Evolutionary conservation across 2,797 vertebrate species (phyloP).

Genomic region (Neopelma chrysocephalum): DNA sequence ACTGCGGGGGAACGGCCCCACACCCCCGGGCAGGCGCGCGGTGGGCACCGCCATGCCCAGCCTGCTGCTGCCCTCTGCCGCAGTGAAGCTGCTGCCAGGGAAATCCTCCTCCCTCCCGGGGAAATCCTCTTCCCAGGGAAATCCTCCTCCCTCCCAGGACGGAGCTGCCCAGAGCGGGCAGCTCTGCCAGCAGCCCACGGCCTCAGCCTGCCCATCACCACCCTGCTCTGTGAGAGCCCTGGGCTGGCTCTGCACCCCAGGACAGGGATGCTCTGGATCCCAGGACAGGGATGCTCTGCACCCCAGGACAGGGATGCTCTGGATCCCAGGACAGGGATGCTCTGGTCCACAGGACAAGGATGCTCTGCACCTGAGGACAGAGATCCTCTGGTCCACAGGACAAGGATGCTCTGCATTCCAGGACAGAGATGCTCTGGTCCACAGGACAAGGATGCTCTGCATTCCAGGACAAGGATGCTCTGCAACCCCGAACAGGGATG

Average conservation of each 20-base stretch:
- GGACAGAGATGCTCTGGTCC: too few species aligned
- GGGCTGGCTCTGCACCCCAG: not conserved
- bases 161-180: not conserved
- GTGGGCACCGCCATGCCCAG: not conserved
- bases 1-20: fast-evolving
- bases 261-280: too few species aligned
- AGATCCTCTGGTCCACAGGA: not conserved
- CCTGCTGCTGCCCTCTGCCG: conserved; percentile 54
- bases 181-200: not conserved
- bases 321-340: fast-evolving
- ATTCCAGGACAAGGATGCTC: not conserved
- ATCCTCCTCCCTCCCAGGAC: not conserved
- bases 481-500: not conserved
- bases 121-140: not conserved
- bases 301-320: not conserved
- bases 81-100: not conserved
- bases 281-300: not conserved
- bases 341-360: not conserved
- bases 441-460: not conserved
- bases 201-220: fast-evolving
- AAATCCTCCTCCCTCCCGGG: not conserved
- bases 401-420: not conserved
- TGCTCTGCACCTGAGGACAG: not conserved
- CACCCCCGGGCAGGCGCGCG: not conserved
- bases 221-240: not conserved